These are phyloP conservation scores for Heliconius hewitsoni DNA, from an alignment of 1,140 invertebrate species.

Conservation along the genomic window DNA sequence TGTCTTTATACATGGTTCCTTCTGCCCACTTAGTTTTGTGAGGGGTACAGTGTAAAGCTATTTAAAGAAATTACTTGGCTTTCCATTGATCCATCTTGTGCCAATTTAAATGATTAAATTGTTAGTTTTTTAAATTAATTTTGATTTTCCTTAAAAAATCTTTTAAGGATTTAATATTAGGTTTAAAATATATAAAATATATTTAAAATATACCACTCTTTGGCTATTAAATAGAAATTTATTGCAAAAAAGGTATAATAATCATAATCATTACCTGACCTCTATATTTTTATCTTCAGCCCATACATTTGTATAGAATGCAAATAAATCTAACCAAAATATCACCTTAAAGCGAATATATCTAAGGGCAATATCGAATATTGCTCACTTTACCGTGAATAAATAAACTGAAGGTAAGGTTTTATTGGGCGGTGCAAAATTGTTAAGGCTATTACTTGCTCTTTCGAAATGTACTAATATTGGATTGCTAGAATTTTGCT, in stretches of 20 bases:
- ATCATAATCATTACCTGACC: conserved; percentile 2
- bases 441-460: conserved; percentile 70
- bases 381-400: conserved; percentile 62
- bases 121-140: too few species aligned
- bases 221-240: not conserved
- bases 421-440: conserved; percentile 75
- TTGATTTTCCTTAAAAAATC: too few species aligned
- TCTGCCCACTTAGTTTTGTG: too few species aligned
- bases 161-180: too few species aligned
- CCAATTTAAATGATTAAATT: too few species aligned
- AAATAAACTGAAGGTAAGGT: conserved; percentile 74
- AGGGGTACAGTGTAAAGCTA: too few species aligned
- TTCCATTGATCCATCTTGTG: too few species aligned
- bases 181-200: too few species aligned
- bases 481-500: conserved; percentile 67
- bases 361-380: conserved; percentile 32
- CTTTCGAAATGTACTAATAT: conserved; percentile 67
- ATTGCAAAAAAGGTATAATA: not conserved
- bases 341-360: conserved; percentile 22
- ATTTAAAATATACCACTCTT: not conserved
- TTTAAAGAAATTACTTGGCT: too few species aligned
- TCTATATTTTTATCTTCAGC: conserved; percentile 14
- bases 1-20: too few species aligned
- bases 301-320: conserved; percentile 13
- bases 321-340: conserved; percentile 18